phyloP scores from a whole-genome alignment of 2,113 vertebrate species.

The Oophaga pumilio region DNA sequence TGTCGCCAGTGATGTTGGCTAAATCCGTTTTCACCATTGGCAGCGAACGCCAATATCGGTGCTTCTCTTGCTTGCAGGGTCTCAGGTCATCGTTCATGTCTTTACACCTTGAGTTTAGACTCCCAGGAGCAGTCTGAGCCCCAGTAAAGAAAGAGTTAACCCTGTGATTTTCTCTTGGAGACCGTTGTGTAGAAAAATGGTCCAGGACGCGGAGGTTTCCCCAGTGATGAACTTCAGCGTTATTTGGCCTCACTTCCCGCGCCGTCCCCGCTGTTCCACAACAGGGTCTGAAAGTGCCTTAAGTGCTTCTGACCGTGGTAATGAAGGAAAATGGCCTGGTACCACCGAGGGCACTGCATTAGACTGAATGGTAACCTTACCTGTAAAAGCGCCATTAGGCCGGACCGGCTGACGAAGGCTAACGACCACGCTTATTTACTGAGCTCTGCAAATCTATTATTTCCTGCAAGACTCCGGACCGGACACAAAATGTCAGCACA shows the following conservation, averaged over 20 bases:
- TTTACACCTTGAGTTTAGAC: too few relatives aligned
- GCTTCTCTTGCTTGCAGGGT: too few relatives aligned
- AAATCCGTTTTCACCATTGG: too few relatives aligned
- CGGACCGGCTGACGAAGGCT: slow-evolving; percentile 85
- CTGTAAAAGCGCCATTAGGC: slow-evolving; percentile 95
- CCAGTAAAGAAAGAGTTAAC: neutral
- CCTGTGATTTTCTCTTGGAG: neutral
- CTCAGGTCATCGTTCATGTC: too few relatives aligned
- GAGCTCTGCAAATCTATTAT: slow-evolving; percentile 98
- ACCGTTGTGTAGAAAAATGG: slow-evolving; percentile 59
- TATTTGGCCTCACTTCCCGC: slow-evolving; percentile 71
- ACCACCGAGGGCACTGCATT: slow-evolving; percentile 87
- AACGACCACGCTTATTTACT: slow-evolving; percentile 97
- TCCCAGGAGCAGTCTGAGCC: neutral
- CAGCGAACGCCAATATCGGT: too few relatives aligned
- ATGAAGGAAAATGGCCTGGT: slow-evolving; percentile 97
- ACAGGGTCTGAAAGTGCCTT: slow-evolving; percentile 93
- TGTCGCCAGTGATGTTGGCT: too few relatives aligned
- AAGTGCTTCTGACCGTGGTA: slow-evolving; percentile 97
- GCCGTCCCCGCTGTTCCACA: slow-evolving; percentile 83
- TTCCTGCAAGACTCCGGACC: slow-evolving; percentile 93
- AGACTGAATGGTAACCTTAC: slow-evolving; percentile 97
- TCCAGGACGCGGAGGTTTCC: slow-evolving; percentile 67
- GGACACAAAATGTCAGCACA: slow-evolving; percentile 92
- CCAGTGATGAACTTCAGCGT: slow-evolving; percentile 71